phyloP scores from a whole-genome alignment of 2,113 vertebrate species.

The Sapajus apella region DNA sequence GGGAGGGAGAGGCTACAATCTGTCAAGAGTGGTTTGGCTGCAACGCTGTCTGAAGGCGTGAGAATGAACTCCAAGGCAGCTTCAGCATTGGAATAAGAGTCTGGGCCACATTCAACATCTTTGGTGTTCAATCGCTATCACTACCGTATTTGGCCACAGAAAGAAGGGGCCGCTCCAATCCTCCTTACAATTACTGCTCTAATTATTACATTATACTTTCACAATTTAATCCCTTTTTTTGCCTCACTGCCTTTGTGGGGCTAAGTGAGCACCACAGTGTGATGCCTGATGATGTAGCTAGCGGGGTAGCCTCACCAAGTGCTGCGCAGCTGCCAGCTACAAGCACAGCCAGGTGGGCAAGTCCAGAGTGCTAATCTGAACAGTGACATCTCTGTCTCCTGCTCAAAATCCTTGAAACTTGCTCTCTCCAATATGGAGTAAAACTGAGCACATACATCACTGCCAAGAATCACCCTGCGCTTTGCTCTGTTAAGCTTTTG shows the following conservation, averaged over 20 bases:
- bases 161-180: constrained; percentile 62
- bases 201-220: constrained; percentile 76
- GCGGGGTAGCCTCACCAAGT: constrained; percentile 38
- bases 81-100: not conserved
- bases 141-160: constrained; percentile 21
- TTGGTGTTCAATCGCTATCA: not conserved
- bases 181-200: constrained; percentile 66
- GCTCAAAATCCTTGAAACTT: constrained; percentile 75
- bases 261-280: constrained; percentile 66
- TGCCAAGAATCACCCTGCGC: constrained; percentile 70
- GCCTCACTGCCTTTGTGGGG: constrained; percentile 74
- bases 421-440: constrained; percentile 57
- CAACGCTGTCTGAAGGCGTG: not conserved
- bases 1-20: not conserved
- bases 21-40: not conserved
- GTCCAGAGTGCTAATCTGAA: constrained; percentile 83
- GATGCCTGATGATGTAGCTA: constrained; percentile 76
- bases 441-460: constrained; percentile 65
- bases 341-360: constrained; percentile 75
- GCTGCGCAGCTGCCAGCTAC: constrained; percentile 81
- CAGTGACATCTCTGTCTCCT: constrained; percentile 82
- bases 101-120: not conserved
- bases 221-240: constrained; percentile 76
- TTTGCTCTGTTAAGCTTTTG: constrained; percentile 55
- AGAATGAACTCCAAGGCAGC: not conserved